Percentiles rank a stretch among this genome's conserved stretches.
These are phyloP conservation scores for Thunnus thynnus DNA, from an alignment of 2,113 vertebrate genomes.

Conservation along the genomic window DNA sequence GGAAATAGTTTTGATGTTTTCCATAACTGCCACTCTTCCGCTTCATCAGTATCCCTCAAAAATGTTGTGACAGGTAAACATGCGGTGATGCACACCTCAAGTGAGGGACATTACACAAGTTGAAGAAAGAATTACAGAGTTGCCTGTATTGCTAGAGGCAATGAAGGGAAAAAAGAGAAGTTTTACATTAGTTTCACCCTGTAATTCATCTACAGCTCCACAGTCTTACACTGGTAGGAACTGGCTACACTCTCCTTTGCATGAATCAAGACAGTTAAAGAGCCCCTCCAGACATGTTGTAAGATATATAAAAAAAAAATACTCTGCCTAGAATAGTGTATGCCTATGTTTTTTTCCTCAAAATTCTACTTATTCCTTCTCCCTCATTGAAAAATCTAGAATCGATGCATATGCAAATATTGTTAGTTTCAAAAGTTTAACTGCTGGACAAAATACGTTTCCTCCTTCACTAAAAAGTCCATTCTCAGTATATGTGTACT, in stretches of 20 bases:
- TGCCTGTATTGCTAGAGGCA: slow-evolving; percentile 12
- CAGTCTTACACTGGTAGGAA: not conserved
- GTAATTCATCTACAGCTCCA: slow-evolving; percentile 17
- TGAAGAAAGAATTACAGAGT: slow-evolving; percentile 49
- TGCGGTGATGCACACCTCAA: slow-evolving; percentile 70
- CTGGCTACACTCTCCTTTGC: not conserved
- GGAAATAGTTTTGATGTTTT: slow-evolving; percentile 78
- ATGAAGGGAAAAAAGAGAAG: slow-evolving; percentile 1
- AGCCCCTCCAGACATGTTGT: no score
- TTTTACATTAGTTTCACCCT: slow-evolving; percentile 17
- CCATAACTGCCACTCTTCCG: slow-evolving; percentile 81
- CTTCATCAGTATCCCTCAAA: slow-evolving; percentile 76
- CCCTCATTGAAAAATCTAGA: no score
- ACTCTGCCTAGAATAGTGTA: no score
- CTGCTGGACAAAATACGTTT: no score
- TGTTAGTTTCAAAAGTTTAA: no score
- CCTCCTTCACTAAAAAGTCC: no score
- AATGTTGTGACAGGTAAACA: slow-evolving; percentile 81
- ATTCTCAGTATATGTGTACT: no score
- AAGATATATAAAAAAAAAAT: no score
- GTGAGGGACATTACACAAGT: slow-evolving; percentile 49
- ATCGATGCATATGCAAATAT: no score
- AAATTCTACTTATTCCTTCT: no score
- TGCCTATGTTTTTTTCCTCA: no score
- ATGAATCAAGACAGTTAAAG: not conserved